A percentile compares a stretch with the other conserved stretches of the same genome.
phyloP scores from a whole-genome alignment of 1,140 invertebrate species.

The Drosophila littoralis region DNA sequence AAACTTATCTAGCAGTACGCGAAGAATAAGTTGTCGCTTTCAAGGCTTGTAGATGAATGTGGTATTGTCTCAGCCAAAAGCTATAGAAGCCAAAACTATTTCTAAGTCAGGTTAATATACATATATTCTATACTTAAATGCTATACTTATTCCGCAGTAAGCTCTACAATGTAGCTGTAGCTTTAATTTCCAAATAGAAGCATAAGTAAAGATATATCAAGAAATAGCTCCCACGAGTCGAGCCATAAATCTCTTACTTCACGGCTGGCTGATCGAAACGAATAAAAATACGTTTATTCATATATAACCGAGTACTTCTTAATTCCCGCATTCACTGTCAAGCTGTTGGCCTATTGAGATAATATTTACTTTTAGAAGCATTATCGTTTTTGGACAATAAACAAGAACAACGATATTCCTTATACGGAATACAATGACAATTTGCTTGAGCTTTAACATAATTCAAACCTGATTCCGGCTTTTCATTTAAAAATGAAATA shows the following conservation, averaged over 20 bases:
- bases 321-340: background rate
- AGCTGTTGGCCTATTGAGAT: conserved; percentile 14
- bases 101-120: too few relatives aligned
- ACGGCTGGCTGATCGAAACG: background rate
- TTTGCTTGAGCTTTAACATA: conserved; percentile 5
- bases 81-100: too few relatives aligned
- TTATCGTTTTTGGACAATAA: conserved; percentile 34
- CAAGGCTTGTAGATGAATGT: too few relatives aligned
- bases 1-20: too few relatives aligned
- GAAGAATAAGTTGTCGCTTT: too few relatives aligned
- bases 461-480: conserved; percentile 30
- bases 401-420: conserved; percentile 18
- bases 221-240: background rate
- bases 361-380: conserved; percentile 9
- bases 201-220: background rate
- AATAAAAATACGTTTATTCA: conserved; percentile 1
- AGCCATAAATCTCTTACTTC: background rate
- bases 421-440: conserved; percentile 9
- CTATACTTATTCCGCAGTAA: too few relatives aligned
- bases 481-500: background rate
- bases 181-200: too few relatives aligned
- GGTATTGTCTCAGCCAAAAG: too few relatives aligned
- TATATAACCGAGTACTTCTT: background rate
- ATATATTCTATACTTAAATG: too few relatives aligned
- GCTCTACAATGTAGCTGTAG: too few relatives aligned